Base-by-base conservation (phyloP, 2,113 vertebrate species). In the Paracyprichromis sp. region DNA sequence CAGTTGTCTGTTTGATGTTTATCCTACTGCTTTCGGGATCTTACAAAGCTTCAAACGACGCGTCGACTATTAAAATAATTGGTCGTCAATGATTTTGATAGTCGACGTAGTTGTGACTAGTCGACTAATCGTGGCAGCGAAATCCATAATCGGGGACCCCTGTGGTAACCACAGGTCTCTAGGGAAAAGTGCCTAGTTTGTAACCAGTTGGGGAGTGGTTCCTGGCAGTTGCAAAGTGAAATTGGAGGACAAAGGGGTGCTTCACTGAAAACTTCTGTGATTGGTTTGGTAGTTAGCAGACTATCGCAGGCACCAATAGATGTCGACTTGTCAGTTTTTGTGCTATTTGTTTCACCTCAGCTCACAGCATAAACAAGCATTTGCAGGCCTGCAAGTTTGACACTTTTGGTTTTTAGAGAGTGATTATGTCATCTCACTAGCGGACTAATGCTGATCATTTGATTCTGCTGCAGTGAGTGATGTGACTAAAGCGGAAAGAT, bases 71-170 rank as follows among this genome's bases (percentile, higher is more conserved):
- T 63, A 63, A 61, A 31, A 31, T 61, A 63, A 63, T 36, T 63
- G 1, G 31, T 63, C 2, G 6, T 63, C 29, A 9, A 17, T 10
- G 26, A 61, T 61, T 31, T 61, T 31, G 26, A 31, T 61, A 17
- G 26, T 57, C 12, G 3, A 57, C 8, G 5, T 59, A 29, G 14
- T 59, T 17, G 57, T 3, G 57, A 61, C 57, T 59, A 59, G 57
- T 59, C 5, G 14, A 17, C 57, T 61, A 61, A 61, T 61, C 0
- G 5, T 61, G 26, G 14, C 14, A 31, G 57, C 5, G 0, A 59
- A 59, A 29, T 59, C 56, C 13, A 5, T 59, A 0, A 29, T 59
- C 0, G 26, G 57, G 57, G 5, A 43, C 31, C n/a, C n/a, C 63
- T 0, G 9, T 69, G 34, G 63, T 13, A 24, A 24, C 66, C 66